Conservation (phyloP, 2,113 vertebrate genomes). For the Nanorana parkeri region DNA sequence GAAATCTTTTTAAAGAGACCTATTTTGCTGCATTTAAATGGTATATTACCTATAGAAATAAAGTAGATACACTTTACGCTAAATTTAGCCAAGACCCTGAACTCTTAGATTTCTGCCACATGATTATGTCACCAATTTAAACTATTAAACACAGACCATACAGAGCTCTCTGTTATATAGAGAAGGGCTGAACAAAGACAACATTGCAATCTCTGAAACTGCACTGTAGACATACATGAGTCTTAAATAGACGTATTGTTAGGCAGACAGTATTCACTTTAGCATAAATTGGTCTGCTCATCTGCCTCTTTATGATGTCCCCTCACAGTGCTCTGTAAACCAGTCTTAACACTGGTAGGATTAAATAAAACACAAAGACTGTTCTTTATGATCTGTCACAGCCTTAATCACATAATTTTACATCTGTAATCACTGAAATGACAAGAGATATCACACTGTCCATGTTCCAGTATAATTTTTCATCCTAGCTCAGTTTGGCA, state of each 20-base stretch:
- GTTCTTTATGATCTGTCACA: conserved; percentile 34
- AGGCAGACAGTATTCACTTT: conserved; percentile 77
- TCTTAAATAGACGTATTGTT: conserved; percentile 77
- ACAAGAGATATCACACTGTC: background rate
- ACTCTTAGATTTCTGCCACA: conserved; percentile 64
- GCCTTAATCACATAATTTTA: background rate
- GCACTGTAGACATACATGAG: conserved; percentile 69
- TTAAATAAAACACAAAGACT: conserved; percentile 64
- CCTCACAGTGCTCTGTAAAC: conserved; percentile 58
- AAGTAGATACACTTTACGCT: conserved; percentile 51
- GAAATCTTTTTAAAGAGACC: too few species aligned
- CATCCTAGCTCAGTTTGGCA: background rate
- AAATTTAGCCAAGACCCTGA: conserved; percentile 63
- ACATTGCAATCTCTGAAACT: conserved; percentile 77
- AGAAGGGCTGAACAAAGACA: conserved; percentile 76
- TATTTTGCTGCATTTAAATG: too few species aligned
- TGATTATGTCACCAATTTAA: conserved; percentile 66
- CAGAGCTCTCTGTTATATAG: conserved; percentile 76
- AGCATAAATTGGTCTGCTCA: conserved; percentile 70
- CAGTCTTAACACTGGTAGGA: conserved; percentile 61
- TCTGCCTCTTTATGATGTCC: conserved; percentile 60
- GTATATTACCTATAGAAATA: background rate
- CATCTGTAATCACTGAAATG: background rate
- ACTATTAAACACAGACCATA: conserved; percentile 62
- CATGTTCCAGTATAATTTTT: background rate